Base-by-base conservation (phyloP, 2,888 invertebrate species). In the Drosophila stalkeri region DNA sequence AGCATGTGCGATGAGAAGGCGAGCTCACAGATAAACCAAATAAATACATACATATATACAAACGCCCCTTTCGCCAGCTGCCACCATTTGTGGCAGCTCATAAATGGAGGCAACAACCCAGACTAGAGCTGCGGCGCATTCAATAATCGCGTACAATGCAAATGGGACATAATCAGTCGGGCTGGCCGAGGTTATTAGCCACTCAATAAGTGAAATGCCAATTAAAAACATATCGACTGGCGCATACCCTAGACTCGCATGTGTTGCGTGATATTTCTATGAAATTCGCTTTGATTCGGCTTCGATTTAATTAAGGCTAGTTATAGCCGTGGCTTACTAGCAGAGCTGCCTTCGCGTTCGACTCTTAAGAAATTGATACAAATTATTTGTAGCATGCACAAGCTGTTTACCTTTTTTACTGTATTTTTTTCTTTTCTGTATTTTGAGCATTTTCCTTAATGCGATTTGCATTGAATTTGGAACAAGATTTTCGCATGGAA, bases 391-490 rank as follows among this genome's bases (percentile, higher is more conserved):
- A 64, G 82, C 79, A 68, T 73, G 82, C 64, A 55, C 61, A 67
- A 70, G 63, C 47, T 44, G 35, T 33, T 49, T 44, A n/a, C 14
- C 14, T 33, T 63, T 69, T 66, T 81, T 59, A 27, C 60, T 16
- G 14, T 35, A 35, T 35, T 35, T 35, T 33, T 20, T 18, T 1
- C 65, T 64, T 65, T 72, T 66, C 78, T 82, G 80, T 69, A 35
- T 0, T 35, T 35, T 35, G 37, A 75, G 84, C 79, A 83, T 75
- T 87, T 87, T 70, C 55, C 80, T 64, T 89, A 85, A 89, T 89
- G 89, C 85, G 85, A 89, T 87, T 89, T 85, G 89, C 88, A 87
- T 85, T 89, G 82, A 75, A 85, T 85, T 77, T 75, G 88, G 85
- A 87, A 82, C 89, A 85, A 81, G 65, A 73, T 55, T 63, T 60